Base-by-base conservation (phyloP, 2,113 vertebrate genomes). In the Hystrix cristata region DNA sequence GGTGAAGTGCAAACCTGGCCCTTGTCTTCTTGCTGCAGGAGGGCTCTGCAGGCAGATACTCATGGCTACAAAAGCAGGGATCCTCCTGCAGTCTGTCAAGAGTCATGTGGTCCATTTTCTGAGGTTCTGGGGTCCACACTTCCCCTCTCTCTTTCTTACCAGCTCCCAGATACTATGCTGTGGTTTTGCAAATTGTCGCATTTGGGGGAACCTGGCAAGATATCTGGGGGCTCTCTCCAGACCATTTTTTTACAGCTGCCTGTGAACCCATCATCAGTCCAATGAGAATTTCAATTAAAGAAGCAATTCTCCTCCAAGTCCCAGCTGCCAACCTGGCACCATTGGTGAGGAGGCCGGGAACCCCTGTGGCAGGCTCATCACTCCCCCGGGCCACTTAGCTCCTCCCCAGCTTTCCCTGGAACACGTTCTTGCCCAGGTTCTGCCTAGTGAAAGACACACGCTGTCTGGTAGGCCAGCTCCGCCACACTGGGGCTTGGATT, bases 201-300 rank as follows among this genome's bases (percentile, higher is more conserved):
- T 25, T 57, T 10, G 85, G 23, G 12, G 34, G 65, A 93, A 59
- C 67, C 65, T 34, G 65, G n/a, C 8, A 57, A 5, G 18, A 27
- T 59, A 34, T 46, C 31, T 4, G 13, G 29, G 43, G 3, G 5
- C n/a, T 84, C 55, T 60, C 27, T 38, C 43, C 89, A 60, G 53
- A 78, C 21, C 57, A 9, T 74, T 84, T 92, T 57, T 57, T 69
- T 80, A 55, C 21, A 90, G n/a, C 27, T 82, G n/a, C 55, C 43
- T 55, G 10, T 72, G 79, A 78, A 57, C 74, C 23, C 55, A 60
- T 80, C 34, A 80, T 87, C 59, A 91, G 38, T 43, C 34, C 60
- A 79, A 18, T 67, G 51, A 94, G 62, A 96, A 31, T 92, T 38
- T 95, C 34, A 74, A 53, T 51, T 57, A 80, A 89, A 89, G 78